These are phyloP conservation scores for Mesitornis unicolor DNA, from an alignment of 2,113 vertebrate genomes.

Conservation along the genomic window DNA sequence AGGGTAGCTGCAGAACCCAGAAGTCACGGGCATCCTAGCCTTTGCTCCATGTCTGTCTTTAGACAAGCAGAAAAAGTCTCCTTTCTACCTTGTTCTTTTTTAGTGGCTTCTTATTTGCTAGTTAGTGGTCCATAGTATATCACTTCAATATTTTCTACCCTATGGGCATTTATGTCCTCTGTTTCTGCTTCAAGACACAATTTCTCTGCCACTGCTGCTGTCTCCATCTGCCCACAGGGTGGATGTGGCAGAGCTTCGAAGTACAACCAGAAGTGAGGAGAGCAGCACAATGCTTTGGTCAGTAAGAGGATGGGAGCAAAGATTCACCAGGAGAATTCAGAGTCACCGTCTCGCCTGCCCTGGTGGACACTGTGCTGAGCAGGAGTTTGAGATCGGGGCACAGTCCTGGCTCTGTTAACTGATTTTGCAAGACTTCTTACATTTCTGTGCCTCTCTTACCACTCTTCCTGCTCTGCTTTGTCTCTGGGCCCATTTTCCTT, in stretches of 20 bases:
- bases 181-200: background rate
- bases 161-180: background rate
- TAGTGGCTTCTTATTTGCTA: background rate
- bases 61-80: background rate
- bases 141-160: background rate
- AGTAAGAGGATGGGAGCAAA: background rate
- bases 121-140: background rate
- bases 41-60: background rate
- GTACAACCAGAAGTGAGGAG: background rate
- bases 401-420: background rate
- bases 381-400: background rate
- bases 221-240: background rate
- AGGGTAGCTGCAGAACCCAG: background rate
- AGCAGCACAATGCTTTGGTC: fast-evolving
- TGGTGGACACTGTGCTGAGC: background rate
- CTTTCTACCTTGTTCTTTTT: background rate
- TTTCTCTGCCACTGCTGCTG: background rate
- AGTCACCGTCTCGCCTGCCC: background rate
- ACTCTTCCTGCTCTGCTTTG: background rate
- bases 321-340: background rate
- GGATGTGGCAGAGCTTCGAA: background rate
- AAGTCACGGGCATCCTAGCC: background rate
- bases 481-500: background rate
- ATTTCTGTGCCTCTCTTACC: background rate
- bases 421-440: background rate